Evolutionary conservation across 2,113 vertebrate species (phyloP).

Genomic region (Amblyopsis rosae): DNA sequence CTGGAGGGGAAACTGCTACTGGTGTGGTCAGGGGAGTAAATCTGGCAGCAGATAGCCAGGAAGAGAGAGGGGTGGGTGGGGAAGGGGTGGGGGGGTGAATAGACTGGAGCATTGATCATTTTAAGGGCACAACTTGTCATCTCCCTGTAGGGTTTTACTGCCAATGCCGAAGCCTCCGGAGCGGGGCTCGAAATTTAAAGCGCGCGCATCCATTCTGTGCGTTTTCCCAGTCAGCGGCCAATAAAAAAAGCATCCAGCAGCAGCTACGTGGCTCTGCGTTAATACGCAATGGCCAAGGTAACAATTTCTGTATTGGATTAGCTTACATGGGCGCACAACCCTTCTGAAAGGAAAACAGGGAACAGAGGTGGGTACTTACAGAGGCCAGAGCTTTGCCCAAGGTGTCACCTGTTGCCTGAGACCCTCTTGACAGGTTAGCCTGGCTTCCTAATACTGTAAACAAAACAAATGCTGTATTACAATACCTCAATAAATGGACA

Average conservation of each 20-base stretch:
- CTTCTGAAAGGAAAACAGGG: constrained; percentile 28
- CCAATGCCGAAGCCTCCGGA: constrained; percentile 57
- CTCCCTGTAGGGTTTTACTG: constrained; percentile 57
- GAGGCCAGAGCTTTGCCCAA: constrained; percentile 95
- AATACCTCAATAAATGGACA: not conserved
- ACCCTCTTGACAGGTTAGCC: constrained; percentile 84
- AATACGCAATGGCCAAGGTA: constrained; percentile 37
- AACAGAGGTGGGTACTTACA: constrained; percentile 81
- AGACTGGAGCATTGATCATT: constrained; percentile 67
- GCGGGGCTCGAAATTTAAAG: constrained; percentile 57
- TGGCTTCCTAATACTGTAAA: constrained; percentile 80
- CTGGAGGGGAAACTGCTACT: constrained; percentile 97
- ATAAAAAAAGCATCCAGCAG: constrained; percentile 57
- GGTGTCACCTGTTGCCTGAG: constrained; percentile 90
- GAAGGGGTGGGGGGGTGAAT: constrained; percentile 43
- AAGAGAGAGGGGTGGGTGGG: constrained; percentile 48
- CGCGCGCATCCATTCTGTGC: constrained; percentile 70
- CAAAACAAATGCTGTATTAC: constrained; percentile 30
- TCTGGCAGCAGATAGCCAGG: constrained; percentile 78
- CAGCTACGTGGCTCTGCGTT: constrained; percentile 24
- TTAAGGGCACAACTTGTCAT: constrained; percentile 67
- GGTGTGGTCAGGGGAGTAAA: constrained; percentile 98
- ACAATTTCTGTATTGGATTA: constrained; percentile 41
- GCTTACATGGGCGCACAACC: constrained; percentile 10
- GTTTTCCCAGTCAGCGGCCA: constrained; percentile 63